Evolutionary conservation across 2,888 invertebrate genomes (phyloP), one percentile per base, ranked within the genome.

Genomic region (Uropetala carovei): DNA sequence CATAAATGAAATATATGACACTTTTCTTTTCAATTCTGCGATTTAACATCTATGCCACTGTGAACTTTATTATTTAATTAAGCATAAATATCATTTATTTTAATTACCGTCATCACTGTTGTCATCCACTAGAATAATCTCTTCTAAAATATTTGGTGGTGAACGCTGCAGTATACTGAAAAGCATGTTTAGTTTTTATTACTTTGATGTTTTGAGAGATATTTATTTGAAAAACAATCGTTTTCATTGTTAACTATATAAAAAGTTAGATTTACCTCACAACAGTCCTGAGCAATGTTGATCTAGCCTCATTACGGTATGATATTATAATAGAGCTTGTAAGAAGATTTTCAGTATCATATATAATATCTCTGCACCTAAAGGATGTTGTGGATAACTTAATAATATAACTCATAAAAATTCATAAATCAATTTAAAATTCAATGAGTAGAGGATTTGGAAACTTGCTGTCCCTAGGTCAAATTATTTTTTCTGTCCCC

Each of bases 51-150:
- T n/a, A 13, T 57, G 13, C 30, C 11, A 3, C 43, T 43, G 43
- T 43, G 43, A 43, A 43, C 5, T 43, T 43, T 43, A 1, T 43
- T 3, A 43, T 43, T 43, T 43, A 43, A 43, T 43, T 3, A 43
- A 43, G 5, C 43, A 43, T 43, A 43, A 43, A 43, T 43, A 43
- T 43, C n/a, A n/a, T n/a, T n/a, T n/a, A n/a, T n/a, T n/a, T n/a
- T 43, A n/a, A 43, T 43, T 64, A 89, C 89, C 89, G 64, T 89
- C 43, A 43, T 89, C 43, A 68, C 89, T 89, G 64, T 89, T 16
- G n/a, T 89, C 89, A 68, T 89, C 89, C 27, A 89, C 89, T 68
- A 89, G 64, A 68, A 89, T 89, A 68, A 89, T 89, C 43, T 89
- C 89, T 68, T 89, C 89, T 18, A 89, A 43, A 27, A 89, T 89